These are phyloP conservation scores for Patella depressa DNA, from an alignment of 2,888 invertebrate species.

Conservation along the genomic window DNA sequence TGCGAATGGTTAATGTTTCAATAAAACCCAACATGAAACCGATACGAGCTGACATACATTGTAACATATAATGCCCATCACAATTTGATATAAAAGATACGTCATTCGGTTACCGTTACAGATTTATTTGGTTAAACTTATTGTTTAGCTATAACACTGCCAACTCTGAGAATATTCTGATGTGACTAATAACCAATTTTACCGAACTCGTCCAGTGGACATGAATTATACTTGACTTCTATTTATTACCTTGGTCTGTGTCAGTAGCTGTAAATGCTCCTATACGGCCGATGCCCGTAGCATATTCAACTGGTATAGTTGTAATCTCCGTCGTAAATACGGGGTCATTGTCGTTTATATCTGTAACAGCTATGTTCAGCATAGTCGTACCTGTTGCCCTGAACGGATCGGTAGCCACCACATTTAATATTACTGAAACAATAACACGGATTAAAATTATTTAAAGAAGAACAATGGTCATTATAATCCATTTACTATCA, in stretches of 20 bases:
- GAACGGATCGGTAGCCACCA: slow-evolving; percentile 3
- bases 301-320: slow-evolving; percentile 10
- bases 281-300: neutral
- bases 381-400: slow-evolving; percentile 14
- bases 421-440: slow-evolving; percentile 6
- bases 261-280: slow-evolving; percentile 14
- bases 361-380: slow-evolving; percentile 10
- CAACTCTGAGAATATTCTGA: too few species aligned
- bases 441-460: neutral
- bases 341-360: slow-evolving; percentile 14
- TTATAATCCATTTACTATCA: too few species aligned
- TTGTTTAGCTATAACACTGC: too few species aligned
- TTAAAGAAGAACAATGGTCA: too few species aligned
- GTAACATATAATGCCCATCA: too few species aligned
- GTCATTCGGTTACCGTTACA: too few species aligned
- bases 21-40: too few species aligned
- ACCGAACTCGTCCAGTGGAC: neutral
- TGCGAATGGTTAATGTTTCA: too few species aligned
- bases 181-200: neutral
- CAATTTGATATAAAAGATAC: too few species aligned
- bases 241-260: neutral
- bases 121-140: too few species aligned
- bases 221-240: neutral
- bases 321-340: slow-evolving; percentile 12
- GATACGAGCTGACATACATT: too few species aligned